phyloP scores from a whole-genome alignment of 2,888 invertebrate species.

The Stenodera caucasica region DNA sequence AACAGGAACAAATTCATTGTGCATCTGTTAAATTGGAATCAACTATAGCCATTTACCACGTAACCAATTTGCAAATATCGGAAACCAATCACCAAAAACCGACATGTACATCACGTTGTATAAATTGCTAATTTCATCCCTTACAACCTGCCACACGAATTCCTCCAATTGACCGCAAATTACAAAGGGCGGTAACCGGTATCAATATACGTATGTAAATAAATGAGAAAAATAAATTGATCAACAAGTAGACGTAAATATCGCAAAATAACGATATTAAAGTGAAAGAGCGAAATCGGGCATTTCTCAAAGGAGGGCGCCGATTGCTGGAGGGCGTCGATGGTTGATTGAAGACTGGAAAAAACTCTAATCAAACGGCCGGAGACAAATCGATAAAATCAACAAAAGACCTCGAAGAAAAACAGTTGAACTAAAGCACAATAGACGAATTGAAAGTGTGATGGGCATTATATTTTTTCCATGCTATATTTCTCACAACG shows the following conservation, averaged over 20 bases:
- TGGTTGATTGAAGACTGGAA: not conserved
- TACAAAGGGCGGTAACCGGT: too few species aligned
- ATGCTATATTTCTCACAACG: not conserved
- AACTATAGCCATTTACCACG: constrained; percentile 3
- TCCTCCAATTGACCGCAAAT: not conserved
- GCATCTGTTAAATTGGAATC: constrained; percentile 5
- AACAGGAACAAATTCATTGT: constrained; percentile 3
- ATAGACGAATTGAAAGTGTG: not conserved
- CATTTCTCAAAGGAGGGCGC: not conserved
- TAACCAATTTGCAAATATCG: constrained; percentile 13
- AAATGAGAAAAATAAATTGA: not conserved
- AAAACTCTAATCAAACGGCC: not conserved
- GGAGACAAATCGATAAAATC: constrained; percentile 1
- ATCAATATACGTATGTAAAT: too few species aligned
- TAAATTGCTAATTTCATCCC: constrained; percentile 13
- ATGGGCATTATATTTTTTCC: not conserved
- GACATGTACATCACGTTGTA: constrained; percentile 11
- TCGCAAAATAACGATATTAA: not conserved
- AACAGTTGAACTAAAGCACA: not conserved
- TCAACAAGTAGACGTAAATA: not conserved
- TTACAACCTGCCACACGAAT: not conserved
- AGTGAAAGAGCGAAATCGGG: not conserved
- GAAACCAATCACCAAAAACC: constrained; percentile 13
- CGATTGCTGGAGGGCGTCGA: not conserved
- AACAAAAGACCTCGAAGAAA: not conserved